Percentiles rank a stretch among this genome's conserved stretches.
Evolutionary conservation across 1,140 invertebrate genomes (phyloP).

Genomic region (Pectinophora gossypiella): DNA sequence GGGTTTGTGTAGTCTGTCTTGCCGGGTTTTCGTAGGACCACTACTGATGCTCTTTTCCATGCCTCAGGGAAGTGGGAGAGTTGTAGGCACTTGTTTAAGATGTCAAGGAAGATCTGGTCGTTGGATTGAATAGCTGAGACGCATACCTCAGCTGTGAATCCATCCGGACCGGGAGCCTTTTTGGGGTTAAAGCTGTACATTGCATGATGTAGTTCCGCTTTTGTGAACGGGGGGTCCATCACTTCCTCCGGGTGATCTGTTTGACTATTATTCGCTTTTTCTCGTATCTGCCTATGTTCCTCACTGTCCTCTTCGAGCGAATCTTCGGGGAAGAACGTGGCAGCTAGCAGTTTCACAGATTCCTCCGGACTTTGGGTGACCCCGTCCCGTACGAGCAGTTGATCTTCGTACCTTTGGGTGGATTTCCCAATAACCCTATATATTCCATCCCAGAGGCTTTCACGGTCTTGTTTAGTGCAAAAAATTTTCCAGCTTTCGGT

Average conservation of each 20-base stretch:
- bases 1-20: not conserved
- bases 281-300: too few species aligned
- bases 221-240: not conserved
- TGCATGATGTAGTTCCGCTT: not conserved
- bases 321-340: too few species aligned
- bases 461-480: not conserved
- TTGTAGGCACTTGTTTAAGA: not conserved
- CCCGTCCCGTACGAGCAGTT: too few species aligned
- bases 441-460: not conserved
- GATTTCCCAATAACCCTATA: not conserved
- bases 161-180: not conserved
- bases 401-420: too few species aligned
- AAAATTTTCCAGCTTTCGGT: not conserved
- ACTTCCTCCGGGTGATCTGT: not conserved
- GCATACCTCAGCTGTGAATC: not conserved
- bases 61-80: not conserved
- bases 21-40: not conserved
- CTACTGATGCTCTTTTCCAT: not conserved
- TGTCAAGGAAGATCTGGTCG: not conserved
- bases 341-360: too few species aligned
- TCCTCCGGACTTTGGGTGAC: too few species aligned
- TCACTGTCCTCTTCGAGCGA: too few species aligned
- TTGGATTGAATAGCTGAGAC: not conserved
- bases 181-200: not conserved
- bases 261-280: not conserved